Base-by-base conservation (phyloP, 2,888 invertebrate genomes). In the Entomobrya multifasciata region DNA sequence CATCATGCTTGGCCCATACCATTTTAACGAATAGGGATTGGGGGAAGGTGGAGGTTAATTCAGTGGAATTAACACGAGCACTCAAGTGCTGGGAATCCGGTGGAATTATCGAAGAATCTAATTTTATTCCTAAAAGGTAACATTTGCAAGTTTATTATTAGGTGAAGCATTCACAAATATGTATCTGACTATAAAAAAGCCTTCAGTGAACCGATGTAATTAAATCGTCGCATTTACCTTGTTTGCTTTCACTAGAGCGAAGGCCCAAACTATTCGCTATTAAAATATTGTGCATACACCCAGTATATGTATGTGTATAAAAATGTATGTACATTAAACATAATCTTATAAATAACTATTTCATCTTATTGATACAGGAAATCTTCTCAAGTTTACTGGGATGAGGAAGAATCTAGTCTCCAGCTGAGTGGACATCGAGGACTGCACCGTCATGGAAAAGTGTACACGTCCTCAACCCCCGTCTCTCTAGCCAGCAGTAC, bases 1-100 rank as follows among this genome's bases (percentile, higher is more conserved):
- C 98, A 1, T 96, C 97, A 4, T 98, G 98, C 92, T 95, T 98
- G 78, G 97, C 98, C 0, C 98, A 98, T 93, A 96, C 97, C 0
- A 95, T 98, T 8, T 93, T 98, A 0, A 96, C 97, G 1, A 96
- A 97, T 91, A 94, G 96, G 5, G 97, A 97, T 92, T 98, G 98
- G 98, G 94, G 95, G 88, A 94, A 95, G 88, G 95, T 98, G 25
- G 96, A 96, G 92, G 96, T 97, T 84, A 96, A 97, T 89, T 96
- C 96, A 60, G 95, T 97, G 62, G 95, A 96, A 15, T 93, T 98
- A 86, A 96, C 97, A 0, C 95, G 96, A 88, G 97, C 98, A 0
- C 93, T 98, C 30, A 94, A 95, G 81, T 98, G 98, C 92, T 98
- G 98, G 98, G 97, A 97, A 86, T 88, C 90, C 79, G 90, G 90